phyloP scores from a whole-genome alignment of 2,797 vertebrate species.

The Aphelocoma californica region DNA sequence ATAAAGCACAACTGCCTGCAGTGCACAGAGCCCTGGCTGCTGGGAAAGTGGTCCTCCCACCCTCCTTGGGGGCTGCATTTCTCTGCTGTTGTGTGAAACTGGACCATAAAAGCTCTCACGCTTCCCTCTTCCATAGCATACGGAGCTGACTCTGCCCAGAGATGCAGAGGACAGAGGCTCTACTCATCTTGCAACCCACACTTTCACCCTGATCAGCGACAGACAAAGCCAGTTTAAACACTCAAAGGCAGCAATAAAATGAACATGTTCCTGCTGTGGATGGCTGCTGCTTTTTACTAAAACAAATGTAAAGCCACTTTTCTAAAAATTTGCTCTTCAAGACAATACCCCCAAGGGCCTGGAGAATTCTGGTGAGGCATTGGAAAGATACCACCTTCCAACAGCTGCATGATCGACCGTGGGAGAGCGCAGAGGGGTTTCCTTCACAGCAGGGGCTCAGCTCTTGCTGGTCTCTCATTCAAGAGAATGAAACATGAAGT shows the following conservation, averaged over 20 bases:
- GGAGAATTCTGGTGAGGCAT: not conserved
- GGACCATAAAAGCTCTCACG: not conserved
- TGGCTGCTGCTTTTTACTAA: not conserved
- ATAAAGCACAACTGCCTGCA: not conserved
- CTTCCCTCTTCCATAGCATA: not conserved
- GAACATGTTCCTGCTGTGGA: not conserved
- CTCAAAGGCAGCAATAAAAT: not conserved
- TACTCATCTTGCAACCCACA: not conserved
- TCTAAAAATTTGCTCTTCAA: not conserved
- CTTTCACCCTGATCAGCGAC: not conserved
- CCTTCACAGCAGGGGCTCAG: not conserved
- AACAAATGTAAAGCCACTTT: not conserved
- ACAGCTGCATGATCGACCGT: not conserved
- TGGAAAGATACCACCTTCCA: not conserved
- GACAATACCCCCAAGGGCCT: not conserved
- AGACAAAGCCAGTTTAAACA: not conserved
- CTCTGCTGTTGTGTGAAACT: not conserved
- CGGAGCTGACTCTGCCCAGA: not conserved
- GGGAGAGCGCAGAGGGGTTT: rapidly evolving
- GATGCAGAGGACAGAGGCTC: not conserved
- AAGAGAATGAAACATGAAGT: not conserved
- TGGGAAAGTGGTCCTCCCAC: not conserved
- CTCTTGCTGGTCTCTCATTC: not conserved
- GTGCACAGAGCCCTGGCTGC: not conserved
- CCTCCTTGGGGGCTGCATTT: not conserved